Evolutionary conservation across 2,888 invertebrate genomes (phyloP), one percentile per base, ranked within the genome.

Genomic region (Orthonychiurus folsomi): DNA sequence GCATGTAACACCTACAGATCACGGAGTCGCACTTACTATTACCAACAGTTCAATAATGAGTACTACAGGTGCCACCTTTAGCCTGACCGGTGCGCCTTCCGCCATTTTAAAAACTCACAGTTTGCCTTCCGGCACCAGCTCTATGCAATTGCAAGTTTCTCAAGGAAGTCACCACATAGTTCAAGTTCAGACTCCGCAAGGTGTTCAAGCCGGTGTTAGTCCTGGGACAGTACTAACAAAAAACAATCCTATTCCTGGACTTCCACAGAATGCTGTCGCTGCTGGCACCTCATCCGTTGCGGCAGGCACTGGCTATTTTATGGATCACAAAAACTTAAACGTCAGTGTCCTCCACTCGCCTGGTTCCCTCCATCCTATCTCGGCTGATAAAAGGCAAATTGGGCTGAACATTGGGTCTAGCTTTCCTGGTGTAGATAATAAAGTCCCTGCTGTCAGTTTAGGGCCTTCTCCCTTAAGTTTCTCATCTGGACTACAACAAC

Each of bases 101-200:
- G 3, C 52, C 9, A 21, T 23, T 52, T 52, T 23, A 52, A 52
- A 52, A 20, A n/a, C 52, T 52, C 37, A 37, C 15, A 37, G 37
- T 37, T 37, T 37, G 37, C 37, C 37, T 37, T 37, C 37, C 9
- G 37, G 37, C 15, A 37, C 37, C 5, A 37, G 37, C 15, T 5
- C 37, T 37, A 37, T 37, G 37, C 37, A 37, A 37, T 37, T 37
- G 15, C 37, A 37, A 37, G 37, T 37, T 37, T 37, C 37, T 37
- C 37, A 37, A 37, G 52, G 52, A 23, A 56, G 57, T 20, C 69
- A 69, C 52, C 67, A 66, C 57, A 28, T 70, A 26, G 68, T 72
- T 24, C 70, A 71, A 62, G 67, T 69, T 60, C 69, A 70, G 60
- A 67, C 67, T 9, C 67, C 71, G 48, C 66, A 70, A 3, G 69